phyloP scores from a whole-genome alignment of 2,797 vertebrate species.

The Tragopan temminckii region DNA sequence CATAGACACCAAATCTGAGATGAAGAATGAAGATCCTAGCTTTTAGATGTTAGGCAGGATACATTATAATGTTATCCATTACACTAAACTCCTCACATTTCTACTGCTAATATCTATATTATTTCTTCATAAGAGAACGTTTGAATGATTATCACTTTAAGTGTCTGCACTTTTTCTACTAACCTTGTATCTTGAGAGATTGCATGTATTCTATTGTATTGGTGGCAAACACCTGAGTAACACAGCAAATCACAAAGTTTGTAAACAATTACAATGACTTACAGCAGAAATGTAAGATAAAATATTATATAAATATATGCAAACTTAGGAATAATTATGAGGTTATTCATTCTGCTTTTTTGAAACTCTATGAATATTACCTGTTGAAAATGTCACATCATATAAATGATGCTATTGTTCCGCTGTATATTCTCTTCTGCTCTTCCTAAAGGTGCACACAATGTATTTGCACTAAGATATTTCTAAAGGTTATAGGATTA shows the following conservation, averaged over 20 bases:
- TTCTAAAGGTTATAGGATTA: slow-evolving; percentile 3
- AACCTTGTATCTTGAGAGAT: neutral
- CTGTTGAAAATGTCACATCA: neutral
- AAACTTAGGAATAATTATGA: neutral
- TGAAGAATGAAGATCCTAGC: neutral
- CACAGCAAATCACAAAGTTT: neutral
- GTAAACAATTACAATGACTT: neutral
- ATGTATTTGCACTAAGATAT: neutral
- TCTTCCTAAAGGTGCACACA: neutral
- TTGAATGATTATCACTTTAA: neutral
- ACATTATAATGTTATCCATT: neutral
- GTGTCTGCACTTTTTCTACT: neutral
- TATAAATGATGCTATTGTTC: neutral
- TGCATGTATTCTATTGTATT: neutral
- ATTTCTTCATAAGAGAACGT: neutral
- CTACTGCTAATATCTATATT: neutral
- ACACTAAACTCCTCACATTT: neutral
- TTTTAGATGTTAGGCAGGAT: neutral
- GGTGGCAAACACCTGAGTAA: neutral
- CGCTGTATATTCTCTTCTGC: neutral
- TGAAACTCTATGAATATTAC: neutral
- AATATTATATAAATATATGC: neutral
- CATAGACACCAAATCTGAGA: neutral
- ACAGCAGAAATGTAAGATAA: neutral
- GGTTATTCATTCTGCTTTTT: neutral